These are phyloP conservation scores for Forbesichthys papilliferus DNA, from an alignment of 2,113 vertebrate genomes.

Conservation along the genomic window DNA sequence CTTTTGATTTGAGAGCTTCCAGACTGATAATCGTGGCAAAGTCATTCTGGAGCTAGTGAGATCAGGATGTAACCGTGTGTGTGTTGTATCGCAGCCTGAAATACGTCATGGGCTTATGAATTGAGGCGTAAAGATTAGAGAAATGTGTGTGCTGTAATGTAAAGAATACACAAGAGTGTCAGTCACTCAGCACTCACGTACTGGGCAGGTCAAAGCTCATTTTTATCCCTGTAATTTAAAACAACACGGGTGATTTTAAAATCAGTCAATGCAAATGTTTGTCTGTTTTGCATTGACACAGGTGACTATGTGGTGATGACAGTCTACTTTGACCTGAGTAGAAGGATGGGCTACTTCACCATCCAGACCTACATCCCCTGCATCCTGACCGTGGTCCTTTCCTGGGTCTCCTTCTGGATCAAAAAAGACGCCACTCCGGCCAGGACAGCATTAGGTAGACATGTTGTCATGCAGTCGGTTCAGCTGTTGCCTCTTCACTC, in stretches of 20 bases:
- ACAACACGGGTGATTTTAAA: too few species aligned
- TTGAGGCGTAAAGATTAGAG: too few species aligned
- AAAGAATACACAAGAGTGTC: too few species aligned
- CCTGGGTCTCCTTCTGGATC: conserved; percentile 99
- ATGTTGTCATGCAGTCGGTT: neutral
- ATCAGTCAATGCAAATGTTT: neutral
- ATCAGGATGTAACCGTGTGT: too few species aligned
- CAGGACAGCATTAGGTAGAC: conserved; percentile 90
- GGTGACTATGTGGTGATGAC: conserved; percentile 97
- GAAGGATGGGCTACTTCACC: conserved; percentile 98
- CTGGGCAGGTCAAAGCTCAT: too few species aligned
- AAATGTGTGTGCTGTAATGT: too few species aligned
- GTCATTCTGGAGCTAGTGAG: too few species aligned
- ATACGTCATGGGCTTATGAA: too few species aligned
- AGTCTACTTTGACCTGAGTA: conserved; percentile 92
- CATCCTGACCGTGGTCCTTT: conserved; percentile 94
- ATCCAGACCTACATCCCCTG: conserved; percentile 98
- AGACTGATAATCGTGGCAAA: neutral
- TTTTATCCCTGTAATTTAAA: too few species aligned
- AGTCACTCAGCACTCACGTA: too few species aligned
- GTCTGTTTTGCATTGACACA: conserved; percentile 51
- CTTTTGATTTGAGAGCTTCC: neutral
- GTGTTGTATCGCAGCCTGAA: too few species aligned
- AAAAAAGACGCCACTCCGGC: conserved; percentile 97
- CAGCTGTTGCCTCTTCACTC: neutral